Percentiles rank a stretch among this genome's conserved stretches.
These are phyloP conservation scores for Macrophya annulata DNA, from an alignment of 2,888 invertebrate genomes.

Conservation along the genomic window DNA sequence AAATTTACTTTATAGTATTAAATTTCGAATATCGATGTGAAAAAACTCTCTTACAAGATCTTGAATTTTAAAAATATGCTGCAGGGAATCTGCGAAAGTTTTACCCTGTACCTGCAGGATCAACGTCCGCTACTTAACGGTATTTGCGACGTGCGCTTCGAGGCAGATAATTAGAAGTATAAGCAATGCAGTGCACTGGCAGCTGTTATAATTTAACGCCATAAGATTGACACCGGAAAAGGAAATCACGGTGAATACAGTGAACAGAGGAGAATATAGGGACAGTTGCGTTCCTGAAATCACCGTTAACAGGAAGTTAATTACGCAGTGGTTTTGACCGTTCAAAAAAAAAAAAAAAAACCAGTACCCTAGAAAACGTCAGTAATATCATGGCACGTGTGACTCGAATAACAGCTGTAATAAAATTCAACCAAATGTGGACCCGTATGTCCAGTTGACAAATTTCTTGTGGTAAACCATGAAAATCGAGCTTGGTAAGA, in stretches of 20 bases:
- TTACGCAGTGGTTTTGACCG: constrained; percentile 32
- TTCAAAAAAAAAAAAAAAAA: constrained; percentile 1
- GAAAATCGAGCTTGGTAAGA: neutral
- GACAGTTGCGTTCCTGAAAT: constrained; percentile 65
- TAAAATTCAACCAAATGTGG: constrained; percentile 10
- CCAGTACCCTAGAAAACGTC: neutral
- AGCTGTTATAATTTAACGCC: constrained; percentile 64
- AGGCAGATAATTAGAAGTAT: constrained; percentile 57
- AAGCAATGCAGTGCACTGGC: constrained; percentile 1
- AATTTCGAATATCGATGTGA: neutral
- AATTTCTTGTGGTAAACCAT: neutral
- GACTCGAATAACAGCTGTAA: constrained; percentile 29
- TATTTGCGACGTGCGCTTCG: constrained; percentile 1
- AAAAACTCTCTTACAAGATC: neutral
- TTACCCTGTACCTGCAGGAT: constrained; percentile 19
- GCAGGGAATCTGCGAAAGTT: neutral
- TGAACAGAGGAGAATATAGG: constrained; percentile 60
- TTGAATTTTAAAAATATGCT: neutral
- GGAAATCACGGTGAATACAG: constrained; percentile 62
- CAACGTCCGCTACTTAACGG: constrained; percentile 35
- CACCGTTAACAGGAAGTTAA: constrained; percentile 67
- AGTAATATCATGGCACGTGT: constrained; percentile 20
- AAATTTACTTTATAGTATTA: neutral
- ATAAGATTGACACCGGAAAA: constrained; percentile 68
- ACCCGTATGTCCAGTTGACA: neutral